These are phyloP conservation scores for Jaculus jaculus DNA, from an alignment of 2,113 vertebrate species.

Conservation along the genomic window DNA sequence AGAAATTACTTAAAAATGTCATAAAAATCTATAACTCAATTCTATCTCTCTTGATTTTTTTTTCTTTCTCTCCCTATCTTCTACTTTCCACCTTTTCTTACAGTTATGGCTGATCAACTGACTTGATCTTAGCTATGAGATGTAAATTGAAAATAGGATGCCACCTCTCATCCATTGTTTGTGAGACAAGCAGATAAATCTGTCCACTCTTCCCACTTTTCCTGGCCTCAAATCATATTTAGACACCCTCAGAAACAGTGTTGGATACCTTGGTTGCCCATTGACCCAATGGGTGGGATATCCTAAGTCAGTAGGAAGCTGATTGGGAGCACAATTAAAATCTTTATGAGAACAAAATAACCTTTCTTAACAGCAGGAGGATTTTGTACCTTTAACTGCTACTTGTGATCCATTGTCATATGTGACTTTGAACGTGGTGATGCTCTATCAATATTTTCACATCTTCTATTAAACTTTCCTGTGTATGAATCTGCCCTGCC, in stretches of 20 bases:
- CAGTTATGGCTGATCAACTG: background rate
- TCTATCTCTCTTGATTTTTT: background rate
- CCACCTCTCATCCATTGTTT: background rate
- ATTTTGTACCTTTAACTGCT: background rate
- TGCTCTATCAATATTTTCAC: background rate
- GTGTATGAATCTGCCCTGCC: background rate
- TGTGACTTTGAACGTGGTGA: background rate
- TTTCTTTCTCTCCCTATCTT: background rate
- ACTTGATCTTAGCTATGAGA: background rate
- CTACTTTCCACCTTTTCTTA: background rate
- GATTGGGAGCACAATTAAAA: background rate
- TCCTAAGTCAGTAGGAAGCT: rapidly evolving
- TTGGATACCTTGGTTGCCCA: background rate
- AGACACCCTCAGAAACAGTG: background rate
- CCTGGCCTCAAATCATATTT: background rate
- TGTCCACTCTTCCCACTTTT: background rate
- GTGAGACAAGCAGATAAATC: rapidly evolving
- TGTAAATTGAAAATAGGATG: background rate
- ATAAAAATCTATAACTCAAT: background rate
- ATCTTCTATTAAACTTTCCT: background rate
- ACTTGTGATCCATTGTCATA: background rate
- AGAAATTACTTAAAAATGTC: background rate
- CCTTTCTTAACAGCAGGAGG: background rate
- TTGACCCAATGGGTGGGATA: background rate
- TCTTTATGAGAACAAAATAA: background rate